A percentile compares a stretch with the other conserved stretches of the same genome.
These are phyloP conservation scores for Drymodes brunneopygia DNA, from an alignment of 2,113 vertebrate genomes.

Conservation along the genomic window DNA sequence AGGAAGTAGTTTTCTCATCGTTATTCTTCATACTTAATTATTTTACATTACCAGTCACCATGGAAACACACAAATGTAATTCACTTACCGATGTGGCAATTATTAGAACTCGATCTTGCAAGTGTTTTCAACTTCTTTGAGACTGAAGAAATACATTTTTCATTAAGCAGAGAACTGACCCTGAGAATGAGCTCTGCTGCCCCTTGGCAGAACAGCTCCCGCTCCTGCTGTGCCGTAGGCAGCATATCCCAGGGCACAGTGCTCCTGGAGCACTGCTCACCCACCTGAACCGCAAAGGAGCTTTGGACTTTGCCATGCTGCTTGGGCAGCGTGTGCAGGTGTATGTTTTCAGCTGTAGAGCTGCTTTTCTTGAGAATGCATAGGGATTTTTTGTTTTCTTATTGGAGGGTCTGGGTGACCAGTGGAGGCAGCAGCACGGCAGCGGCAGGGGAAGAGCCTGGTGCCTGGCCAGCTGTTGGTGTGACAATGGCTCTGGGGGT, in stretches of 20 bases:
- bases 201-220: background rate
- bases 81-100: conserved; percentile 42
- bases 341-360: background rate
- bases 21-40: conserved; percentile 74
- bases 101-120: conserved; percentile 50
- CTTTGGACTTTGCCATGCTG: background rate
- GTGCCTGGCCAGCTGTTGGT: background rate
- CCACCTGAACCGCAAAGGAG: fast-evolving
- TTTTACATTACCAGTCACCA: conserved; percentile 72
- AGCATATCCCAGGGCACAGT: fast-evolving
- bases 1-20: conserved; percentile 74
- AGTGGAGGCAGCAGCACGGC: background rate
- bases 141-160: conserved; percentile 26
- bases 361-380: background rate
- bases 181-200: background rate
- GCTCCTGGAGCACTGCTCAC: background rate
- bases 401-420: fast-evolving
- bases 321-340: background rate
- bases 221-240: fast-evolving
- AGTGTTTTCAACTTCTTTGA: conserved; percentile 53
- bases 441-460: background rate
- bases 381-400: background rate
- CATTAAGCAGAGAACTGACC: background rate
- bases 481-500: background rate
- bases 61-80: conserved; percentile 68